These are phyloP conservation scores for Ostrea denselamellosa DNA, from an alignment of 1,140 invertebrate genomes.

Conservation along the genomic window DNA sequence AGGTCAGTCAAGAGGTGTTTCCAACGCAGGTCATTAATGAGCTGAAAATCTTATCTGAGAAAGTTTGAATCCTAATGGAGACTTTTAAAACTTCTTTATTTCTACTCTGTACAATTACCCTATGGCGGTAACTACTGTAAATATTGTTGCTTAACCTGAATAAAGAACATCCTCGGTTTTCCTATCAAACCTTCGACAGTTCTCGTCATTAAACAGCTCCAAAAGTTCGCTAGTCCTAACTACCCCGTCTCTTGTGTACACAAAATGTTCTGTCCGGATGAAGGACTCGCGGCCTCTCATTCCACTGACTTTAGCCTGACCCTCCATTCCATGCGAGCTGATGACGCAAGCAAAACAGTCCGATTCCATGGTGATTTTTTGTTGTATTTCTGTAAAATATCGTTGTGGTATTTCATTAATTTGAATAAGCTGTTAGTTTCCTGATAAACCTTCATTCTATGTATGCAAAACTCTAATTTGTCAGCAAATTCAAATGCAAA, in stretches of 20 bases:
- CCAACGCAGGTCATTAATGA: too few relatives aligned
- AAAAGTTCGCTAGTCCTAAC: constrained; percentile 43
- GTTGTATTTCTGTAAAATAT: constrained; percentile 36
- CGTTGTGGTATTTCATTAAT: neutral
- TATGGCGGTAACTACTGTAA: too few relatives aligned
- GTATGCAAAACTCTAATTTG: neutral
- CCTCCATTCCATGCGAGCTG: constrained; percentile 50
- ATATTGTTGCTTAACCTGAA: constrained; percentile 41
- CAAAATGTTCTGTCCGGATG: constrained; percentile 40
- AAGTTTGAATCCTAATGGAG: too few relatives aligned
- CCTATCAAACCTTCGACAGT: constrained; percentile 46
- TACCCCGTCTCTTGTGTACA: constrained; percentile 48
- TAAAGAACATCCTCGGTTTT: constrained; percentile 56
- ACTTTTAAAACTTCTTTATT: too few relatives aligned
- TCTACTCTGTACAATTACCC: too few relatives aligned
- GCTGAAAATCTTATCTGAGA: too few relatives aligned
- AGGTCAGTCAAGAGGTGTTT: too few relatives aligned
- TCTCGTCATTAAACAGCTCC: constrained; percentile 46
- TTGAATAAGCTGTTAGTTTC: neutral
- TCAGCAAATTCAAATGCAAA: neutral
- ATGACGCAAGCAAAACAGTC: constrained; percentile 54
- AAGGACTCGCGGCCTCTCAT: neutral
- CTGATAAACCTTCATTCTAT: neutral
- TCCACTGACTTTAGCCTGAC: neutral
- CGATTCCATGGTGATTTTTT: constrained; percentile 4